phyloP scores from a whole-genome alignment of 2,113 vertebrate species.

The Pantherophis guttatus region DNA sequence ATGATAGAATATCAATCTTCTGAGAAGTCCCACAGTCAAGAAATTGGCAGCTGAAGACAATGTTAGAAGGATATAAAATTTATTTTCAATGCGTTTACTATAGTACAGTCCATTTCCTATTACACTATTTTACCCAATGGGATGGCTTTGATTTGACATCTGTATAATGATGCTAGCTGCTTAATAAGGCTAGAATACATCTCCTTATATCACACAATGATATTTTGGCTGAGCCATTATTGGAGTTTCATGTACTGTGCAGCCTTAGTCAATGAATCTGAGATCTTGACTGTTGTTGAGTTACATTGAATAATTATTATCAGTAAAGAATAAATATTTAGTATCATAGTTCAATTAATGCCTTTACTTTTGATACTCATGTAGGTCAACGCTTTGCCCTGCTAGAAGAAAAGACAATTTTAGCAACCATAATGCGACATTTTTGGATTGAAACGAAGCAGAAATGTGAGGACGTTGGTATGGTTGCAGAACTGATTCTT shows the following conservation, averaged over 20 bases:
- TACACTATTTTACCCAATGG: not conserved
- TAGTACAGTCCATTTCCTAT: not conserved
- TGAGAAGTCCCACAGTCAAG: not conserved
- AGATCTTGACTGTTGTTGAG: not conserved
- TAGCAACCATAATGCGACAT: slow-evolving; percentile 78
- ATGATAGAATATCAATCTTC: not conserved
- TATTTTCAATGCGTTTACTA: not conserved
- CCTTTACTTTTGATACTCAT: slow-evolving; percentile 28
- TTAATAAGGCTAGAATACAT: not conserved
- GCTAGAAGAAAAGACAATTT: slow-evolving; percentile 89
- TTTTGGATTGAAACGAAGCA: slow-evolving; percentile 84
- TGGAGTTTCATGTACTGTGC: not conserved
- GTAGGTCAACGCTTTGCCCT: slow-evolving; percentile 90
- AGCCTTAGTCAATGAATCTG: not conserved
- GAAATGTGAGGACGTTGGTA: slow-evolving; percentile 76
- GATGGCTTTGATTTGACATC: not conserved
- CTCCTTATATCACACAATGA: not conserved
- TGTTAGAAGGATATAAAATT: not conserved
- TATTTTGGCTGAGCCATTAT: not conserved
- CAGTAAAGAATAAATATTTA: not conserved
- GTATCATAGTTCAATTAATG: not conserved
- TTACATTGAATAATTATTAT: not conserved
- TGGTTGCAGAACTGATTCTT: slow-evolving; percentile 84
- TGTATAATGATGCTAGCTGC: not conserved
- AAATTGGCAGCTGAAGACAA: not conserved